phyloP scores from a whole-genome alignment of 2,888 invertebrate genomes.

The Notocelia uddmanniana region DNA sequence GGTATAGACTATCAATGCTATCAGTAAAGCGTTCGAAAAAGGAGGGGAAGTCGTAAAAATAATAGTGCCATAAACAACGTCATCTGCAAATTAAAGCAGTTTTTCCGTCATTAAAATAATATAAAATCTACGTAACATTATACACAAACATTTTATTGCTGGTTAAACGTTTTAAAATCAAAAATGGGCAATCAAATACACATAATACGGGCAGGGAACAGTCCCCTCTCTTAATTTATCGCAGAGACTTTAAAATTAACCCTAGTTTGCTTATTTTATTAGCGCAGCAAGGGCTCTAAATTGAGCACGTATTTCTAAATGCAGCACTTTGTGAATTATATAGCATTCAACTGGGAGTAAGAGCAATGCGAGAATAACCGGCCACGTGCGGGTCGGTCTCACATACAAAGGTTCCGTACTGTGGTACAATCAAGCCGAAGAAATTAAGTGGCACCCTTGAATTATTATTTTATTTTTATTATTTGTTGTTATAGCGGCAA shows the following conservation, averaged over 20 bases:
- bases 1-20: too few species aligned
- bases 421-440: too few species aligned
- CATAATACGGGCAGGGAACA: not conserved
- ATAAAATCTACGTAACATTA: slow-evolving; percentile 6
- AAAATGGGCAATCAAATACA: slow-evolving; percentile 8
- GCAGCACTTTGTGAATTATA: not conserved
- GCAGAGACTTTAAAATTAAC: not conserved
- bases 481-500: too few species aligned
- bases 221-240: not conserved
- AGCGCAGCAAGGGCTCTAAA: not conserved
- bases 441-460: too few species aligned
- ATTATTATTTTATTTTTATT: too few species aligned
- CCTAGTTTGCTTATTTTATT: not conserved
- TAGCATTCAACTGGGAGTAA: not conserved
- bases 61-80: not conserved
- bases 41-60: not conserved
- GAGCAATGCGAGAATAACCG: too few species aligned
- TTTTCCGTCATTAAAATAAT: slow-evolving; percentile 12
- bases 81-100: not conserved
- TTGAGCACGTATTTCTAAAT: slow-evolving; percentile 8
- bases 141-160: not conserved
- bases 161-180: slow-evolving; percentile 23
- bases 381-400: too few species aligned
- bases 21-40: not conserved
- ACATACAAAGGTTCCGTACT: too few species aligned